Percentiles rank a stretch among this genome's conserved stretches.
These are phyloP conservation scores for Drymodes brunneopygia DNA, from an alignment of 2,113 vertebrate species.

Conservation along the genomic window DNA sequence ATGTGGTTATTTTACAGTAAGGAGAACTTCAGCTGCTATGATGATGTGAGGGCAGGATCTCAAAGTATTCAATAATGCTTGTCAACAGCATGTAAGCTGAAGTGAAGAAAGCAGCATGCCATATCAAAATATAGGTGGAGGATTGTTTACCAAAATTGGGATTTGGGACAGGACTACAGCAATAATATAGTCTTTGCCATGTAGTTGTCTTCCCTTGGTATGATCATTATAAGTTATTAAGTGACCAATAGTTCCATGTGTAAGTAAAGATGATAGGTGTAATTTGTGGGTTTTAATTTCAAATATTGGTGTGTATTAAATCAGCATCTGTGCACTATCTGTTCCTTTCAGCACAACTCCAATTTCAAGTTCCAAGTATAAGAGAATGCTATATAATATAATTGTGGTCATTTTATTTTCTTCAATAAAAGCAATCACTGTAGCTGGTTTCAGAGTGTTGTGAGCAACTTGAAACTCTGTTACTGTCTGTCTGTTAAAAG, in stretches of 20 bases:
- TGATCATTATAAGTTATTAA: background rate
- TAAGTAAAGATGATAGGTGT: background rate
- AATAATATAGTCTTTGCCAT: background rate
- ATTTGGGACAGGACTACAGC: background rate
- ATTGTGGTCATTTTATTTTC: slow-evolving; percentile 43
- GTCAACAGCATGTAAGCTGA: background rate
- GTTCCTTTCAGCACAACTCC: background rate
- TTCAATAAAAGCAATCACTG: slow-evolving; percentile 15
- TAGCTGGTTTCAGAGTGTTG: background rate
- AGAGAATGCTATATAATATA: slow-evolving; percentile 33
- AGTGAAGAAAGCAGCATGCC: background rate
- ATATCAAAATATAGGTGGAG: background rate
- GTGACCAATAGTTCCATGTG: background rate
- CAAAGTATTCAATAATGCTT: background rate
- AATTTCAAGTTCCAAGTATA: slow-evolving; percentile 8
- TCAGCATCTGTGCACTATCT: background rate
- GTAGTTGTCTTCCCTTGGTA: background rate
- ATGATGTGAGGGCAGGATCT: background rate
- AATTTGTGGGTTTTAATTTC: slow-evolving; percentile 11
- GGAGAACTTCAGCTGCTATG: background rate
- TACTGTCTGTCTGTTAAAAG: background rate
- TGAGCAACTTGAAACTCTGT: background rate
- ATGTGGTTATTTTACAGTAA: background rate
- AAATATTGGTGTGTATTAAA: background rate
- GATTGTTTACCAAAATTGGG: background rate